Base-by-base conservation (phyloP, 1,140 invertebrate species). In the Aphelinus certus region DNA sequence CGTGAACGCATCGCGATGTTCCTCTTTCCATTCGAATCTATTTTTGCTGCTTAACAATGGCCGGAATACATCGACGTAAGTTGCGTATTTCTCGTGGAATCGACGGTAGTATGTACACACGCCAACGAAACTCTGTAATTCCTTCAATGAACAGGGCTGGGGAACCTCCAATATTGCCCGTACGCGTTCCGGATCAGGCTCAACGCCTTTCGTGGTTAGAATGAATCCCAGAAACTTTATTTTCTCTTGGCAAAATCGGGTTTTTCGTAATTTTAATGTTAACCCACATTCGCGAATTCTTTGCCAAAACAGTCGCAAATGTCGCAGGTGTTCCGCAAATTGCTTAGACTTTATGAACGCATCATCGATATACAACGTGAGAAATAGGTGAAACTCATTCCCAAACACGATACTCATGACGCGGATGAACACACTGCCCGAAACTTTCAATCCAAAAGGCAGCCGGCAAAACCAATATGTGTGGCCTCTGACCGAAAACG, bases 231-330 rank as follows among this genome's bases (percentile, higher is more conserved):
- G 45, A 61, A 61, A 61, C 2, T 2, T 46, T 4, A 65, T n/a
- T n/a, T 26, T 49, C 3, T 10, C 9, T 3, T 7, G 47, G 42
- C 63, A 49, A 65, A 65, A 49, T 9, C 48, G n/a, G 3, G 63
- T 65, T n/a, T 65, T 65, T 7, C 42, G 2, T 49, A 65, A 10
- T 65, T 65, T 65, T 49, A 65, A 65, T 3, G 63, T 65, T 9
- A 48, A 49, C 10, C 48, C 63, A 3, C 46, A 46, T 2, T 49
- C 5, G 7, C 7, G 2, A 3, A 65, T 2, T 65, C 49, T 65
- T n/a, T 3, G 5, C 3, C 2, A 49, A 10, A 65, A 65, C 3
- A 3, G 10, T 4, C 47, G 46, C 47, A 48, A 65, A 49, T 65
- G 63, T 26, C n/a, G 2, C 2, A 65, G 2, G 42, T 65, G 63